Conservation (phyloP, 30 jellyfish, hydroid and myxozoan species). For the Turritopsis rubra region DNA sequence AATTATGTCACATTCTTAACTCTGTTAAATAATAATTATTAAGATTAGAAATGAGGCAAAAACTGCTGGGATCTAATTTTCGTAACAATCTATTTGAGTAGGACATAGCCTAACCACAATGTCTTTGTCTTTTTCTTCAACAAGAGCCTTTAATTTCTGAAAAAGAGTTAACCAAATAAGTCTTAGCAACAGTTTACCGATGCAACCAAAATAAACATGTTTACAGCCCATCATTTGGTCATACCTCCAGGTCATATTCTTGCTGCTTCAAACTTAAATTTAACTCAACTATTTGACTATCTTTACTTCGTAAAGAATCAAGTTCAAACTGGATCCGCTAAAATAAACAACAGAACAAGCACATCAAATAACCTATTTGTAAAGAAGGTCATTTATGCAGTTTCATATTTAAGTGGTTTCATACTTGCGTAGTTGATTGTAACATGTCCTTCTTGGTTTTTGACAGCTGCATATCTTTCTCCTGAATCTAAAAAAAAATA, state of each 20-base stretch:
- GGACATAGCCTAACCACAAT: neutral
- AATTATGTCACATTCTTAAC: too few species aligned
- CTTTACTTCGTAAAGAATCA: constrained; percentile 7
- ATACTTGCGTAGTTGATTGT: neutral
- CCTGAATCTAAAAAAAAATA: constrained; percentile 23
- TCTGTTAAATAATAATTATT: too few species aligned
- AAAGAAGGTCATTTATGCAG: neutral
- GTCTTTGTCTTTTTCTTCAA: constrained; percentile 10
- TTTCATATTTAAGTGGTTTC: too few species aligned
- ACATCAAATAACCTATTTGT: neutral
- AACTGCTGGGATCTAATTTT: too few species aligned
- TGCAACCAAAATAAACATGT: neutral
- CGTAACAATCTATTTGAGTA: too few species aligned
- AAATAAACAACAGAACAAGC: neutral
- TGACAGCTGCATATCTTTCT: neutral
- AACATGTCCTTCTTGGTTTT: neutral
- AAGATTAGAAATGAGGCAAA: too few species aligned
- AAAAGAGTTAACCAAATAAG: neutral
- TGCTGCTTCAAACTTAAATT: constrained; percentile 8
- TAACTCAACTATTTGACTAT: constrained; percentile 11
- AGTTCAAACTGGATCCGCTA: constrained; percentile 24
- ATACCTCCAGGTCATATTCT: constrained; percentile 10
- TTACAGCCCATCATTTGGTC: neutral
- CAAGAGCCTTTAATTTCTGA: neutral
- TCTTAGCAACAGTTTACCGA: neutral